A percentile compares a stretch with the other conserved stretches of the same genome.
Evolutionary conservation across 2,797 vertebrate genomes (phyloP).

Genomic region (Acestrorhynchus altus): DNA sequence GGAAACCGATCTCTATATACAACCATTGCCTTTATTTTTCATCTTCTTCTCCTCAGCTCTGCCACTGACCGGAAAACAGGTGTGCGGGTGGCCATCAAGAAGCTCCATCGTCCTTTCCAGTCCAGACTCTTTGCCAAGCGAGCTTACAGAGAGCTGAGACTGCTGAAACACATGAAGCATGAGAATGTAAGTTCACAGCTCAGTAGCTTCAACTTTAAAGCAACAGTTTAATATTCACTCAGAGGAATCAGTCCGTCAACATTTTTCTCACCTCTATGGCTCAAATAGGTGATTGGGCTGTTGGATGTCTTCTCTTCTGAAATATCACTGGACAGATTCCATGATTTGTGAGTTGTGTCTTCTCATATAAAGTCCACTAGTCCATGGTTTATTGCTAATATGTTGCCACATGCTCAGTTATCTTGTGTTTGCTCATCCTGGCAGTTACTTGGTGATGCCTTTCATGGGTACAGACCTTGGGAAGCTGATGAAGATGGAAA

Average conservation of each 20-base stretch:
- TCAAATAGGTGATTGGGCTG: conserved; percentile 91
- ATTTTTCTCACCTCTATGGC: not conserved
- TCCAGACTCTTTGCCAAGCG: conserved; percentile 92
- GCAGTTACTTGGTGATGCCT: conserved; percentile 95
- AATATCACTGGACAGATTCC: conserved; percentile 88
- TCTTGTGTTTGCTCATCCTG: not conserved
- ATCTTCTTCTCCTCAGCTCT: conserved; percentile 77
- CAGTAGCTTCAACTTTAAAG: not conserved
- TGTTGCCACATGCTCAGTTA: not conserved
- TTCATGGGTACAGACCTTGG: conserved; percentile 97
- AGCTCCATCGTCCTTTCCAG: conserved; percentile 95
- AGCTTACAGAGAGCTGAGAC: conserved; percentile 91
- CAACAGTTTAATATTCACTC: too few species aligned
- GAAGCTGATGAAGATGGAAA: conserved; percentile 95
- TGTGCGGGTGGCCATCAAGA: conserved; percentile 95
- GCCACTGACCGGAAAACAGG: conserved; percentile 85
- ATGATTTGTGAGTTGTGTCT: conserved; percentile 89
- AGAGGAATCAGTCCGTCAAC: not conserved
- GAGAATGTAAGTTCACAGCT: conserved; percentile 83
- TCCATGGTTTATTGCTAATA: not conserved
- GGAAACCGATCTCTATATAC: too few species aligned
- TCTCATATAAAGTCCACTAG: conserved; percentile 61
- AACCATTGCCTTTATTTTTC: not conserved
- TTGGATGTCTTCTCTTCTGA: conserved; percentile 95
- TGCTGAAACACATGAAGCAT: conserved; percentile 96